Evolutionary conservation across 1,140 invertebrate genomes (phyloP).

Genomic region (Frieseomelitta varia): DNA sequence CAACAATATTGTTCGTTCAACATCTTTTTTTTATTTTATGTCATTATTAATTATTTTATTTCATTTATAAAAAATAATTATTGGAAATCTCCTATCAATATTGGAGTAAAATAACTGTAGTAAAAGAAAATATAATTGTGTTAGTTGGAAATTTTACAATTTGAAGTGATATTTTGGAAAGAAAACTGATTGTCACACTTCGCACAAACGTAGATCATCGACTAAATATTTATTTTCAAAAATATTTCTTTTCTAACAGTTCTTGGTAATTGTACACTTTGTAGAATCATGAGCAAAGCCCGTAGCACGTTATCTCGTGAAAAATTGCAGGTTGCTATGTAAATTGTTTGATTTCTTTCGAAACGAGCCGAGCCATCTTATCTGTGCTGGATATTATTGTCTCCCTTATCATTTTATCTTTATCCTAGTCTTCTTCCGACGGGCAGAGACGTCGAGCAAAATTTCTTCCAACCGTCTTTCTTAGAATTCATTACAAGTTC

Average conservation of each 20-base stretch:
- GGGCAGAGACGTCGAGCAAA: background rate
- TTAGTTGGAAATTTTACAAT: too few species aligned
- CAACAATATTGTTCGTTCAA: too few species aligned
- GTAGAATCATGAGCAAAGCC: background rate
- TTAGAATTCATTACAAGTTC: background rate
- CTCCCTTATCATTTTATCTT: slow-evolving; percentile 46
- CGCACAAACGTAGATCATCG: background rate
- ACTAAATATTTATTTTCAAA: background rate
- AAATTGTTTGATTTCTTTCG: slow-evolving; percentile 52
- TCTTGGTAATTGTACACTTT: background rate
- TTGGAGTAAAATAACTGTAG: too few species aligned
- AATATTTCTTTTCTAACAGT: background rate
- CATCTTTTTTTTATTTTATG: too few species aligned
- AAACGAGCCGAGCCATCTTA: slow-evolving; percentile 38
- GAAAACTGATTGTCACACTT: background rate
- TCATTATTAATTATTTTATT: too few species aligned
- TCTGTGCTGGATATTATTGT: slow-evolving; percentile 35
- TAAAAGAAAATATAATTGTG: too few species aligned
- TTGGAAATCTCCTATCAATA: too few species aligned
- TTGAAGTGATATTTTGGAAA: too few species aligned
- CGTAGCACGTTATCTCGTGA: slow-evolving; percentile 35
- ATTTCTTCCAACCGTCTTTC: background rate
- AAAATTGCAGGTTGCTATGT: slow-evolving; percentile 45
- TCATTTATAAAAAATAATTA: too few species aligned
- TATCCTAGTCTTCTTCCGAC: slow-evolving; percentile 28